phyloP scores from a whole-genome alignment of 2,888 invertebrate species.

The Chrysolina americana region DNA sequence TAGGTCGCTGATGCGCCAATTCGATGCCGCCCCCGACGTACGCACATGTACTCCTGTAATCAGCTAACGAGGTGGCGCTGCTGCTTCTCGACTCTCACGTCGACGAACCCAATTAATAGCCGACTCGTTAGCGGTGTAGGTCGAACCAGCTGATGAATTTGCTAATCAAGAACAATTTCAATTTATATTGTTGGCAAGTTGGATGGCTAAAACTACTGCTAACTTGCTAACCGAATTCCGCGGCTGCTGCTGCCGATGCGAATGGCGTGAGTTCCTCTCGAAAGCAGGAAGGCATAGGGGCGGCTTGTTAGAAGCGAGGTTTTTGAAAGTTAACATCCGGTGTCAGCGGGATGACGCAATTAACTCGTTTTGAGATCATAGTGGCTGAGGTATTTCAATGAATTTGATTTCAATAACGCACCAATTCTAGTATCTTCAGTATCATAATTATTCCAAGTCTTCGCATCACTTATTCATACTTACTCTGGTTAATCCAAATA shows the following conservation, averaged over 20 bases:
- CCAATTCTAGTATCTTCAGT: too few relatives aligned
- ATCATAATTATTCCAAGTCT: too few relatives aligned
- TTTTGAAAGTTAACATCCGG: neutral
- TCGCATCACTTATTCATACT: too few relatives aligned
- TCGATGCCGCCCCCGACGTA: neutral
- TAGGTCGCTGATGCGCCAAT: neutral
- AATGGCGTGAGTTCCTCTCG: neutral
- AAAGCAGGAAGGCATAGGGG: neutral
- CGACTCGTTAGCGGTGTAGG: constrained; percentile 56
- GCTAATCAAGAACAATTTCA: constrained; percentile 53
- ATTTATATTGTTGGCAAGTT: constrained; percentile 52
- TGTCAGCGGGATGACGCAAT: too few relatives aligned
- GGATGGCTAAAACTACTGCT: constrained; percentile 38
- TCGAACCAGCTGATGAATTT: constrained; percentile 57
- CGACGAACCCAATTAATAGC: constrained; percentile 54
- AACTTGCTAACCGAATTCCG: constrained; percentile 44
- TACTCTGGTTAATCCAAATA: too few relatives aligned
- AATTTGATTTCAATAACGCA: too few relatives aligned
- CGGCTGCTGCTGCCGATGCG: constrained; percentile 16
- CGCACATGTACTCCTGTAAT: constrained; percentile 50
- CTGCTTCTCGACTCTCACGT: constrained; percentile 40
- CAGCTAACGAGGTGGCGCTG: constrained; percentile 55
- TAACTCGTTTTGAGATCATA: neutral
- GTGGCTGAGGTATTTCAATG: too few relatives aligned
- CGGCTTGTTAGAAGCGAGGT: neutral